phyloP scores from a whole-genome alignment of 2,888 invertebrate species.

The Volucella inanis region DNA sequence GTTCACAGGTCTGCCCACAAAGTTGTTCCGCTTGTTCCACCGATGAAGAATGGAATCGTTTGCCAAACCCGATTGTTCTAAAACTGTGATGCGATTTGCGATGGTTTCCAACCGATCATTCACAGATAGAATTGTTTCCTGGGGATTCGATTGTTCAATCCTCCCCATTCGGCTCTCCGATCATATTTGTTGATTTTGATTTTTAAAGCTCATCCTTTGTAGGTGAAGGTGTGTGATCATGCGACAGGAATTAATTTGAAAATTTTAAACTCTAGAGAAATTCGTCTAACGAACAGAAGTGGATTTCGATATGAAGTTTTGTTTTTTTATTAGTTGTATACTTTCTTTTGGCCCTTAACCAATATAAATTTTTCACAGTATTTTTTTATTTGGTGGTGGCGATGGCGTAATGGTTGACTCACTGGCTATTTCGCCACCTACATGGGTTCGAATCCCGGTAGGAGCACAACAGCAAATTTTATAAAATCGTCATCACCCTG shows the following conservation, averaged over 20 bases:
- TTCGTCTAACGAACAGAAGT: constrained; percentile 5
- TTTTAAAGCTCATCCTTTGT: constrained; percentile 17
- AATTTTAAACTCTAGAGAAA: neutral
- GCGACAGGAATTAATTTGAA: neutral
- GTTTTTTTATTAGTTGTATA: neutral
- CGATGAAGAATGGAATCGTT: neutral
- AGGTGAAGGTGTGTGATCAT: too few species aligned
- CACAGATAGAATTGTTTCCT: neutral
- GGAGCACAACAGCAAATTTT: too few species aligned
- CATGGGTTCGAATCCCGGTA: too few species aligned
- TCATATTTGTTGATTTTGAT: constrained; percentile 27
- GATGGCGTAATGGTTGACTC: too few species aligned
- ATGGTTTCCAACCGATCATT: neutral
- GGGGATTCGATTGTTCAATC: constrained; percentile 1
- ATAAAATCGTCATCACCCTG: too few species aligned
- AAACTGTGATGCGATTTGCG: neutral
- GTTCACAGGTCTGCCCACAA: neutral
- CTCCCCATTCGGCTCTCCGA: constrained; percentile 13
- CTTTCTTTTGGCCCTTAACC: neutral
- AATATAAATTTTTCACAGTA: too few species aligned
- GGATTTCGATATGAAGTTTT: neutral
- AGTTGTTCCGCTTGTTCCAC: neutral
- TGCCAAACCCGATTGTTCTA: too few species aligned
- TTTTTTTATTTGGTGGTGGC: too few species aligned
- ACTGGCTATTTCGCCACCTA: too few species aligned